A percentile compares a stretch with the other conserved stretches of the same genome.
These are phyloP conservation scores for Patiria pectinifera DNA, from an alignment of 53 echinoderm and acorn worm genomes.

Conservation along the genomic window DNA sequence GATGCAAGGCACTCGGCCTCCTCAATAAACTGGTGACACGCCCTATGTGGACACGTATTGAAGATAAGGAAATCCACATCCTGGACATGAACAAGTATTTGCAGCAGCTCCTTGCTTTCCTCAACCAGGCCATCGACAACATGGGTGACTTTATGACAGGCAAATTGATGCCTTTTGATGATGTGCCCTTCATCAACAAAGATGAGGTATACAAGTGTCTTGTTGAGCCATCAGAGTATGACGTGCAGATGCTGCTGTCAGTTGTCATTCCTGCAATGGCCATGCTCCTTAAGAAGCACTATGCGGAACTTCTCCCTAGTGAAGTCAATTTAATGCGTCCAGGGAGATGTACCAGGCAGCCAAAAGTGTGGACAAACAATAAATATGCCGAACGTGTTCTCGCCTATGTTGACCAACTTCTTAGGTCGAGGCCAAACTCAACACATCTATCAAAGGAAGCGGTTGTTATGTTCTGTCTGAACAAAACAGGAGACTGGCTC, in stretches of 20 bases:
- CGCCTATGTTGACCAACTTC: constrained; percentile 61
- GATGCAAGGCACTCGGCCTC: constrained; percentile 65
- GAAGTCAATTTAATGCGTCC: constrained; percentile 36
- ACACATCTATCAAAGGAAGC: constrained; percentile 30
- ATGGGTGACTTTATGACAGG: constrained; percentile 58
- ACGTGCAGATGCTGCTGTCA: constrained; percentile 39
- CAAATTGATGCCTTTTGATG: constrained; percentile 40
- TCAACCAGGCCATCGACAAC: constrained; percentile 23
- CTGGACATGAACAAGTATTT: constrained; percentile 66
- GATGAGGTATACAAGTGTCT: constrained; percentile 54
- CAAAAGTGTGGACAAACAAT: constrained; percentile 56
- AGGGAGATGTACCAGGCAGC: constrained; percentile 25
- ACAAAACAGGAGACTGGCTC: constrained; percentile 7
- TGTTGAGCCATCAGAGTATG: constrained; percentile 58
- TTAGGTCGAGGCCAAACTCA: constrained; percentile 41
- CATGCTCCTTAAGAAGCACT: constrained; percentile 48
- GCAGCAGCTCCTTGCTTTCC: constrained; percentile 1
- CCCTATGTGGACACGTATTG: constrained; percentile 54
- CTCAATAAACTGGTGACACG: constrained; percentile 47
- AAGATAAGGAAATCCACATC: constrained; percentile 62
- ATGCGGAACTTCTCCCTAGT: constrained; percentile 58
- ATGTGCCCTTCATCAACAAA: constrained; percentile 43
- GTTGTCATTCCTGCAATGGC: constrained; percentile 43
- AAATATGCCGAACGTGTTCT: constrained; percentile 65
- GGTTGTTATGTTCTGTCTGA: background rate